Evolutionary conservation across 2,797 vertebrate species (phyloP), one percentile per base, ranked within the genome.

Genomic region (Phataginus tetradactyla): DNA sequence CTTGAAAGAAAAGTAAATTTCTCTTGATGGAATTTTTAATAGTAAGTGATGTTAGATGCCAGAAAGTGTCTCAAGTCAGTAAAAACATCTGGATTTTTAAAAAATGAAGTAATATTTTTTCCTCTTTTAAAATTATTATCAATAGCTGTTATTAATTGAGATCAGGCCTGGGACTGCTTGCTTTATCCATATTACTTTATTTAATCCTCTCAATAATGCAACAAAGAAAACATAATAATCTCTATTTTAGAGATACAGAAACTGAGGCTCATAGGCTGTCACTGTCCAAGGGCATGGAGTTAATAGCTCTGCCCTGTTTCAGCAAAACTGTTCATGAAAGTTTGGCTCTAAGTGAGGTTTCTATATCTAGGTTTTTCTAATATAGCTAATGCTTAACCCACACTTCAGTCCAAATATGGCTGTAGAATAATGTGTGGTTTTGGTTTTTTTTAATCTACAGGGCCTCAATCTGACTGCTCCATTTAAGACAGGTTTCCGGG

Each of bases 281-380:
- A 74, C 4, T 61, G 25, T 69, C 75, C 66, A 97, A 93, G 49
- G 78, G 45, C 51, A 83, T 49, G 18, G 27, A 92, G 37, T 25
- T 90, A 96, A 86, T 14, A 80, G 34, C 51, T 72, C 37, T 69
- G 90, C n/a, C 59, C 59, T 96, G 84, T 66, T 92, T 93, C 21
- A 63, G 83, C 57, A 90, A 88, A 91, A 89, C 42, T 34, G 18
- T 95, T 94, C 39, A 94, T 72, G 94, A 93, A 97, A 88, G 45
- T 87, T 17, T 97, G 96, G 86, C 93, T 93, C 57, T n/a, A 39
- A 92, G 55, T 74, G 37, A 85, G 29, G 81, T 86, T 97, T 96
- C 97, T 97, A 68, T 93, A 96, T 92, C 80, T 96, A 96, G 72
- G 42, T 74, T 96, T 95, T 83, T 95, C 96, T 97, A 97, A 97